These are phyloP conservation scores for Anoplolepis gracilipes DNA, from an alignment of 1,140 invertebrate genomes.

Conservation along the genomic window DNA sequence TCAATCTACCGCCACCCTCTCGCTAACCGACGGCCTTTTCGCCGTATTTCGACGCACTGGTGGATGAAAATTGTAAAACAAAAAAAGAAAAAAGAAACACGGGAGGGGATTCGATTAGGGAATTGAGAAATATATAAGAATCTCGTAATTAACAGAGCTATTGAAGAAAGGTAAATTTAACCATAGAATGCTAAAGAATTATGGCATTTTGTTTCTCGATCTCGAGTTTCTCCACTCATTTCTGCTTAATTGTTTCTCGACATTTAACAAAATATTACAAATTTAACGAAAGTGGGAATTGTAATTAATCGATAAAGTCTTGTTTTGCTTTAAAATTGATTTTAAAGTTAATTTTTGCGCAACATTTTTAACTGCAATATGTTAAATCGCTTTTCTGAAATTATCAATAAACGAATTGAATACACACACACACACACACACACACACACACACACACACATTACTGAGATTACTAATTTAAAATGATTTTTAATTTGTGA, in stretches of 20 bases:
- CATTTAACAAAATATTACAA: neutral
- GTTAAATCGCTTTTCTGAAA: neutral
- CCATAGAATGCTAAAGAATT: neutral
- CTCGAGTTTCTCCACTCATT: neutral
- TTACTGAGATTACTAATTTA: neutral
- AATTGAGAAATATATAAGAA: neutral
- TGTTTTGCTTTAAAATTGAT: neutral
- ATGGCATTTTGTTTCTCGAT: neutral
- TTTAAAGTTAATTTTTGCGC: too few relatives aligned
- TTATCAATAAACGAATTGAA: neutral
- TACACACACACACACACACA: too few relatives aligned
- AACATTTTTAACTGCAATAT: neutral
- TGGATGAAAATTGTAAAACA: conserved; percentile 25
- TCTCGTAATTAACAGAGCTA: neutral
- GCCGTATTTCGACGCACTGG: conserved; percentile 9
- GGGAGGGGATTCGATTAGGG: neutral
- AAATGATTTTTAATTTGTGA: too few relatives aligned
- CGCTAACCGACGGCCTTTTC: conserved; percentile 31
- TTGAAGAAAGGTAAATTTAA: conserved; percentile 32
- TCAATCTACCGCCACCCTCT: conserved; percentile 78
- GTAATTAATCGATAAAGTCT: neutral
- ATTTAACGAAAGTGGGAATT: neutral
- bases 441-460: too few relatives aligned
- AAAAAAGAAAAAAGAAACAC: neutral
- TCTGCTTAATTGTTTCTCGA: neutral